Evolutionary conservation across 2,797 vertebrate species (phyloP).

Genomic region (Picus viridis): DNA sequence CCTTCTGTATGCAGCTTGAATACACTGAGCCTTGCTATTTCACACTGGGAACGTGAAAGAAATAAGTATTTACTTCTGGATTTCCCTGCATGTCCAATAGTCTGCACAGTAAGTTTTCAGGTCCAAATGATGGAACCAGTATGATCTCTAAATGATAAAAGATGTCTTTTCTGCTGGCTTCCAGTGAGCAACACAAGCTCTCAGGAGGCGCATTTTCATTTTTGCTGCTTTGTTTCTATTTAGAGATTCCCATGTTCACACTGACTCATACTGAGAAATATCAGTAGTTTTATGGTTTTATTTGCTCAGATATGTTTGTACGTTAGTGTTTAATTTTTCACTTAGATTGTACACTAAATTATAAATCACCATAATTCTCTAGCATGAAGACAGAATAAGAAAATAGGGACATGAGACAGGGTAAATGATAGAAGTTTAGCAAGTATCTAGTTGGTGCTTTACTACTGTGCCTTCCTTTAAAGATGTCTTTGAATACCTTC

Average conservation of each 20-base stretch:
- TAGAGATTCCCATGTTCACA: background rate
- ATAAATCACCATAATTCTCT: background rate
- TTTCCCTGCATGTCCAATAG: conserved; percentile 7
- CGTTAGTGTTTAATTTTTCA: background rate
- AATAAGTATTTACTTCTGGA: background rate
- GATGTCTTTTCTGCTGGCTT: background rate
- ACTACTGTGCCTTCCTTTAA: background rate
- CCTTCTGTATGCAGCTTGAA: conserved; percentile 32
- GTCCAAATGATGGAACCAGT: background rate
- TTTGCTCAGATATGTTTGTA: background rate
- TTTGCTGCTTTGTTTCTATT: conserved; percentile 14
- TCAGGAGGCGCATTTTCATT: background rate
- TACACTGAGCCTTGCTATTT: background rate
- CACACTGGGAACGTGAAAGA: conserved; percentile 26
- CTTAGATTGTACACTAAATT: background rate
- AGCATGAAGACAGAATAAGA: background rate
- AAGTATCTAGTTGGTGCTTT: background rate
- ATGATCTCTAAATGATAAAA: conserved; percentile 13
- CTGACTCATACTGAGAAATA: background rate
- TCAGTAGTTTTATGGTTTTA: background rate
- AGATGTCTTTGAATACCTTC: background rate
- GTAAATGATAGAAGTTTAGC: background rate
- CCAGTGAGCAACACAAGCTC: background rate
- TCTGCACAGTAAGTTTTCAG: background rate
- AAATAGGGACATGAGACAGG: background rate